Evolutionary conservation across 2,888 invertebrate genomes (phyloP).

Genomic region (Ophion slaviceki): DNA sequence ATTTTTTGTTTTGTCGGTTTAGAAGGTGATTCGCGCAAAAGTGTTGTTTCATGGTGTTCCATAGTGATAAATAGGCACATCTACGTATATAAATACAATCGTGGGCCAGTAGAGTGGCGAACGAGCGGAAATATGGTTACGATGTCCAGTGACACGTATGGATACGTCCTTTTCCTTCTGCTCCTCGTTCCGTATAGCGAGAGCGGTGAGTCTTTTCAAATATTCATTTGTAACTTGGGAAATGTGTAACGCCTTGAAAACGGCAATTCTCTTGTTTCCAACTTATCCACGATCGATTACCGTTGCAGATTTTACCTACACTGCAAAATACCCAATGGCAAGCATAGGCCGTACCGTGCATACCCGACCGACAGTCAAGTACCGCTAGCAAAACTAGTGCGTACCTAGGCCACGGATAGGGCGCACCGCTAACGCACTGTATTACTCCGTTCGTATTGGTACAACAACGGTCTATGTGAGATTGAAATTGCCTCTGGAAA

Average conservation of each 20-base stretch:
- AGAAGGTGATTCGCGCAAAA: conserved; percentile 12
- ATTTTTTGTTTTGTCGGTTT: conserved; percentile 34
- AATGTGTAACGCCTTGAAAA: no score
- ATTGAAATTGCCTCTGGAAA: no score
- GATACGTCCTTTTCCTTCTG: conserved; percentile 88
- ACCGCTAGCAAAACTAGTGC: no score
- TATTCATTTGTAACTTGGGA: conserved; percentile 16
- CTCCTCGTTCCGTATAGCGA: conserved; percentile 89
- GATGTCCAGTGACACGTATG: conserved; percentile 83
- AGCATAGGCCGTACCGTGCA: no score
- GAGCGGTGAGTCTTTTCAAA: conserved; percentile 86
- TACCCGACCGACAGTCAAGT: no score
- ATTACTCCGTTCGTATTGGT: no score
- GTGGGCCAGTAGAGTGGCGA: conserved; percentile 60
- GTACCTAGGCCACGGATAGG: no score
- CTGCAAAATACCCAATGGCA: no score
- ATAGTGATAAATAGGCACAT: conserved; percentile 52
- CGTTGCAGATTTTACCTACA: no score
- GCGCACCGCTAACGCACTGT: no score
- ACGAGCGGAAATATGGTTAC: conserved; percentile 78
- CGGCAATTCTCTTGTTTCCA: not conserved
- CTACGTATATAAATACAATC: conserved; percentile 37
- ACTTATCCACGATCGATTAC: no score
- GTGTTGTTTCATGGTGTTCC: conserved; percentile 57
- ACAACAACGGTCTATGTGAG: no score